phyloP scores from a whole-genome alignment of 2,797 vertebrate species.

The Centroberyx gerrardi region DNA sequence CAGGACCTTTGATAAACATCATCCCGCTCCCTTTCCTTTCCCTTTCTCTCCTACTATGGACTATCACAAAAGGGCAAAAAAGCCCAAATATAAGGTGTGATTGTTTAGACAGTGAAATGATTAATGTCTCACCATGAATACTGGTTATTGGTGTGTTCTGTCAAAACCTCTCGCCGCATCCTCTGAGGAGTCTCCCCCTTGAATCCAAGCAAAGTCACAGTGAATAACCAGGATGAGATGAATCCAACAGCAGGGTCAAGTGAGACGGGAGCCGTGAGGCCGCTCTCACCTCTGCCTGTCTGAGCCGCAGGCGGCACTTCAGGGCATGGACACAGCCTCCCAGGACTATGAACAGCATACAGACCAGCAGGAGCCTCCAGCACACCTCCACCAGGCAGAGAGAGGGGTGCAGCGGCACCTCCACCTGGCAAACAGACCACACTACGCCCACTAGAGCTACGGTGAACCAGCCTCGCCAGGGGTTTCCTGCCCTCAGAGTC shows the following conservation, averaged over 20 bases:
- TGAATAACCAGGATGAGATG: constrained; percentile 21
- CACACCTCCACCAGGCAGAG: constrained; percentile 35
- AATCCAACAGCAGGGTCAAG: not conserved
- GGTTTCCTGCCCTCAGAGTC: not conserved
- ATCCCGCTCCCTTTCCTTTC: no score
- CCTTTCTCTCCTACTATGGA: no score
- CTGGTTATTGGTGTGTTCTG: constrained; percentile 31
- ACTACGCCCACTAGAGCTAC: constrained; percentile 55
- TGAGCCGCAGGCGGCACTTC: constrained; percentile 36
- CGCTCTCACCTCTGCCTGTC: constrained; percentile 55
- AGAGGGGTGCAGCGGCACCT: constrained; percentile 68
- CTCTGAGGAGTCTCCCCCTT: constrained; percentile 36
- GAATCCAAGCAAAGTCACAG: constrained; percentile 39
- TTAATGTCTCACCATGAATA: constrained; percentile 63
- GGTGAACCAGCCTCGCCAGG: constrained; percentile 44
- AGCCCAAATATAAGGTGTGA: fast-evolving
- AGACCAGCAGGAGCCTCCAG: constrained; percentile 63
- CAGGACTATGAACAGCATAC: constrained; percentile 60
- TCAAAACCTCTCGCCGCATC: constrained; percentile 31
- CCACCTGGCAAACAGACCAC: constrained; percentile 76
- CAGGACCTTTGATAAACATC: no score
- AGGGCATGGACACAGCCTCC: constrained; percentile 49
- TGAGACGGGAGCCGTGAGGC: not conserved
- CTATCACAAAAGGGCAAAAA: not conserved
- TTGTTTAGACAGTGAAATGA: not conserved